Evolutionary conservation across 2,113 vertebrate species (phyloP), one percentile per base, ranked within the genome.

Genomic region (Phyllostomus hastatus): DNA sequence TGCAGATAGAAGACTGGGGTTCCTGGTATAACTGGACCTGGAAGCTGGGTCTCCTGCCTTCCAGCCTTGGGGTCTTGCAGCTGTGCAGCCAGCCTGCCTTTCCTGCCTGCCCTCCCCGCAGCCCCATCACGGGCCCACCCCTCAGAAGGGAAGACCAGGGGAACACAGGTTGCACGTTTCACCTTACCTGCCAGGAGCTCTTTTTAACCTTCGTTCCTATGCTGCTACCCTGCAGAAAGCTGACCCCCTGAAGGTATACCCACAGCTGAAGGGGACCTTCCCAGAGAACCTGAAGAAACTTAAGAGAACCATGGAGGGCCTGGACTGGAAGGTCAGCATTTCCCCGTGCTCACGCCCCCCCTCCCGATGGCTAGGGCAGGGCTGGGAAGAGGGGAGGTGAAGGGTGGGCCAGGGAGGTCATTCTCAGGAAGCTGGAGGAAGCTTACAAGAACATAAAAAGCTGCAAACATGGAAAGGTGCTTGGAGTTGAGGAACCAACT

Each of bases 271-370:
- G 4, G 95, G 98, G 31, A 98, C 61, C 82, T 97, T 99, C 97
- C 94, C 98, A 70, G 97, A 86, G 64, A 99, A 99, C 97, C 83
- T 99, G 97, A 97, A 98, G n/a, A 85, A 38, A 0, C 98, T 99
- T 96, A 99, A 97, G 97, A 72, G 2, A 2, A 98, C 97, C 85
- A 97, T 99, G 98, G 76, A 88, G 0, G 64, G 92, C 0, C 0
- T 12, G 0, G 97, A 99, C 16, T 99, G 98, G 99, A 98, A 98
- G 98, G 99, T 99, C 76, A 95, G 97, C 15, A 11, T 26, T 88
- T 61, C 85, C 11, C 28, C 38, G 72, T 7, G 38, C 24, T 8
- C 5, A 19, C 2, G 5, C 10, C 54, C 14, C 75, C 52, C 57
- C 0, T 64, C n/a, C 67, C 0, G 2, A 7, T 5, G 5, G 16